Conservation (phyloP, 2,888 invertebrate genomes). For the Byasa hedistus region DNA sequence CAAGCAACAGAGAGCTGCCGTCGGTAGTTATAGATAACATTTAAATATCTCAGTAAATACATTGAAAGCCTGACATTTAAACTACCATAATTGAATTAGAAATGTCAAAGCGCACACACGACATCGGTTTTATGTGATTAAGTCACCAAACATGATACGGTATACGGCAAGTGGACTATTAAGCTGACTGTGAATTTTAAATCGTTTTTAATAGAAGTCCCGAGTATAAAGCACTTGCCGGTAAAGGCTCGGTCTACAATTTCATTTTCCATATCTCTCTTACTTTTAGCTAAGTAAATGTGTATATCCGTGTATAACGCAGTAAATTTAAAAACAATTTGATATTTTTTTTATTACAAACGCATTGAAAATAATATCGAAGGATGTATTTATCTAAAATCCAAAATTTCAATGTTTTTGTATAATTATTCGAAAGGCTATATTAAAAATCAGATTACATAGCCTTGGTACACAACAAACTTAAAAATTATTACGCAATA, state of each 20-base stretch:
- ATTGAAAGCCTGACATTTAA: constrained; percentile 18
- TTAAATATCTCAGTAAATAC: background rate
- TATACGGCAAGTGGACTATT: constrained; percentile 53
- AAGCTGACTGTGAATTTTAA: constrained; percentile 77
- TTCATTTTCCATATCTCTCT: constrained; percentile 50
- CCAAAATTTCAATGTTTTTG: too few relatives aligned
- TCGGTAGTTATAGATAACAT: background rate
- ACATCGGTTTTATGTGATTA: constrained; percentile 65
- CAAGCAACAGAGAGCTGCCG: too few relatives aligned
- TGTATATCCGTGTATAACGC: background rate
- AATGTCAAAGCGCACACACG: constrained; percentile 63
- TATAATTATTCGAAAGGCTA: too few relatives aligned
- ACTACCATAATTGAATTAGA: constrained; percentile 48
- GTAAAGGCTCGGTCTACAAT: constrained; percentile 60
- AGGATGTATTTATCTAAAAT: too few relatives aligned
- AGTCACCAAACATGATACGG: constrained; percentile 65
- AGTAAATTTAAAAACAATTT: background rate
- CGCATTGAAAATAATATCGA: too few relatives aligned
- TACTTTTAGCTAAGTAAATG: constrained; percentile 18
- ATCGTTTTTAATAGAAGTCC: constrained; percentile 71
- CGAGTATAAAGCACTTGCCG: constrained; percentile 44
- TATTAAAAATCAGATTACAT: too few relatives aligned
- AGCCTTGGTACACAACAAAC: too few relatives aligned
- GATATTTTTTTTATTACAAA: too few relatives aligned
- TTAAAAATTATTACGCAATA: too few relatives aligned